phyloP scores from a whole-genome alignment of 1,140 invertebrate genomes.

The Drosophila ambigua region DNA sequence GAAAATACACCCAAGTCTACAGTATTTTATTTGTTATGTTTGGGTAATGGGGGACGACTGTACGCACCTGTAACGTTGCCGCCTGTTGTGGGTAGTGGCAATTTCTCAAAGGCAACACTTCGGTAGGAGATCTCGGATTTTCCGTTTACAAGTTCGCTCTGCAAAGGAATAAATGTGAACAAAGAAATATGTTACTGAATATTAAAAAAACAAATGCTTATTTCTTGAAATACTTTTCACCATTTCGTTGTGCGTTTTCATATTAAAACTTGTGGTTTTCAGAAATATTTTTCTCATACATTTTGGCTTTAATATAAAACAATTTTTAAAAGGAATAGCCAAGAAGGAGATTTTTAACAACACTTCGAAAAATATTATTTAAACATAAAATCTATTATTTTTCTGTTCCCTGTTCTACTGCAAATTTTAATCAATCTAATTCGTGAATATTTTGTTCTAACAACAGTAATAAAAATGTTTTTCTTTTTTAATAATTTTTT shows the following conservation, averaged over 20 bases:
- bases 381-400: no score
- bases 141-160: slow-evolving; percentile 76
- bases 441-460: no score
- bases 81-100: slow-evolving; percentile 89
- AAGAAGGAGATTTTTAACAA: no score
- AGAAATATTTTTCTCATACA: no score
- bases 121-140: slow-evolving; percentile 85
- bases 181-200: not conserved
- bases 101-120: slow-evolving; percentile 88
- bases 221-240: not conserved
- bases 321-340: no score
- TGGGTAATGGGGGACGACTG: not conserved
- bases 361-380: no score
- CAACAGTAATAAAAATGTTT: not conserved
- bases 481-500: not conserved
- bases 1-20: not conserved
- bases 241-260: slow-evolving; percentile 1
- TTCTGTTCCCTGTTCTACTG: not conserved
- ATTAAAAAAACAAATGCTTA: not conserved
- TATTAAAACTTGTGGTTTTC: not conserved
- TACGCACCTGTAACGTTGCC: slow-evolving; percentile 89
- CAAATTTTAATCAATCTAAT: no score
- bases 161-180: slow-evolving; percentile 5
- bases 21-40: slow-evolving; percentile 7
- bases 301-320: no score